phyloP scores from a whole-genome alignment of 1,140 invertebrate species.

The Eumeta japonica region DNA sequence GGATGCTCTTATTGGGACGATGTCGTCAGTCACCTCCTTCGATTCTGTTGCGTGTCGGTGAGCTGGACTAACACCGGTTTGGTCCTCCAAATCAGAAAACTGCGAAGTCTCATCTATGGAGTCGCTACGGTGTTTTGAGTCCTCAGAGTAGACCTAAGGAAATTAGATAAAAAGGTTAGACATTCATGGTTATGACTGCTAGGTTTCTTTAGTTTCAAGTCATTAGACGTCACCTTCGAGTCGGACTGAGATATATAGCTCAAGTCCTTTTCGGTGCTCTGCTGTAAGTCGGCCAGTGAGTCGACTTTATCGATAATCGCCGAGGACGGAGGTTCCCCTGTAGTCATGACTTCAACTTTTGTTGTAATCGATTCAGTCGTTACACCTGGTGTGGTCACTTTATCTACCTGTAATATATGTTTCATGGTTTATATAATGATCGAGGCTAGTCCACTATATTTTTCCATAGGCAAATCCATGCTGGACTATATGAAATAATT shows the following conservation, averaged over 20 bases:
- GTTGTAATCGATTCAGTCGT: too few species aligned
- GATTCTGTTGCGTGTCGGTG: slow-evolving; percentile 26
- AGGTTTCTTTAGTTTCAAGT: too few species aligned
- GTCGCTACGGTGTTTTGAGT: slow-evolving; percentile 52
- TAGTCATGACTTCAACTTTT: too few species aligned
- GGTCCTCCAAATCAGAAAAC: slow-evolving; percentile 56
- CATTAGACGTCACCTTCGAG: slow-evolving; percentile 46
- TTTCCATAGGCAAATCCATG: too few species aligned
- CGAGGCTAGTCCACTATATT: too few species aligned
- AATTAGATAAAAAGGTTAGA: not conserved
- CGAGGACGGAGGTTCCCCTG: too few species aligned
- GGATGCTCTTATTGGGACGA: not conserved
- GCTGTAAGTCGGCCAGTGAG: slow-evolving; percentile 48
- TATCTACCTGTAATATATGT: too few species aligned
- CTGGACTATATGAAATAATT: too few species aligned
- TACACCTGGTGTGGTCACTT: too few species aligned
- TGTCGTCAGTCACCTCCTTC: too few species aligned
- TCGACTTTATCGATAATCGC: slow-evolving; percentile 45
- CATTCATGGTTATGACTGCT: too few species aligned
- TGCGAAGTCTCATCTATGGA: slow-evolving; percentile 56
- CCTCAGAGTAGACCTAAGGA: slow-evolving; percentile 31
- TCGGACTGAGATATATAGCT: slow-evolving; percentile 55
- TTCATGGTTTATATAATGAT: too few species aligned
- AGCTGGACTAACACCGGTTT: slow-evolving; percentile 46
- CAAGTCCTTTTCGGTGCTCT: slow-evolving; percentile 51